phyloP scores from a whole-genome alignment of 2,888 invertebrate species.

The Ditula angustiorana region DNA sequence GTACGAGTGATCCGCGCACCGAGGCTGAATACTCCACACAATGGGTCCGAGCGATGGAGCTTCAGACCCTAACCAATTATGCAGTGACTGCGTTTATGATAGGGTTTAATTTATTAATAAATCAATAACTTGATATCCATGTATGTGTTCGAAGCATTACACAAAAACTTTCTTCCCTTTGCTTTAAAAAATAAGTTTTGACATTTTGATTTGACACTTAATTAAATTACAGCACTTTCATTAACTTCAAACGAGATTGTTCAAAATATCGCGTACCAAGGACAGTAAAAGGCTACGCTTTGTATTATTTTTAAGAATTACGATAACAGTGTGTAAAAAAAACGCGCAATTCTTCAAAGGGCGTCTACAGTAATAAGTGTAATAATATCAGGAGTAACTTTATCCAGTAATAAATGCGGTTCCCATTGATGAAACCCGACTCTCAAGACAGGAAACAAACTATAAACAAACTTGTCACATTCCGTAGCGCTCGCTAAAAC shows the following conservation, averaged over 20 bases:
- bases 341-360: not conserved
- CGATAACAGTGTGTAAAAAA: not conserved
- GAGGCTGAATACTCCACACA: conserved; percentile 68
- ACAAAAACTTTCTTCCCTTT: not conserved
- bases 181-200: not conserved
- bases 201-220: not conserved
- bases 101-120: conserved; percentile 68
- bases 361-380: conserved; percentile 1
- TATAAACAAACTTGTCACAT: conserved; percentile 73
- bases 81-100: conserved; percentile 62
- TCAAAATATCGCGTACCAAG: conserved; percentile 9
- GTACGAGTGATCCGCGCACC: conserved; percentile 70
- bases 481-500: conserved; percentile 57
- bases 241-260: not conserved
- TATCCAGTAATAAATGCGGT: conserved; percentile 49
- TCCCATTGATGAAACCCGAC: conserved; percentile 66
- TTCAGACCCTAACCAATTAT: conserved; percentile 62
- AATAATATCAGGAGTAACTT: conserved; percentile 22
- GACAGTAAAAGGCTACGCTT: conserved; percentile 15
- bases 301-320: not conserved
- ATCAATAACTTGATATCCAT: conserved; percentile 62
- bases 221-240: not conserved
- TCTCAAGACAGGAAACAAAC: conserved; percentile 76
- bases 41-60: conserved; percentile 67
- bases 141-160: not conserved